Base-by-base conservation (phyloP, 1,140 invertebrate genomes). In the Ostrea edulis region DNA sequence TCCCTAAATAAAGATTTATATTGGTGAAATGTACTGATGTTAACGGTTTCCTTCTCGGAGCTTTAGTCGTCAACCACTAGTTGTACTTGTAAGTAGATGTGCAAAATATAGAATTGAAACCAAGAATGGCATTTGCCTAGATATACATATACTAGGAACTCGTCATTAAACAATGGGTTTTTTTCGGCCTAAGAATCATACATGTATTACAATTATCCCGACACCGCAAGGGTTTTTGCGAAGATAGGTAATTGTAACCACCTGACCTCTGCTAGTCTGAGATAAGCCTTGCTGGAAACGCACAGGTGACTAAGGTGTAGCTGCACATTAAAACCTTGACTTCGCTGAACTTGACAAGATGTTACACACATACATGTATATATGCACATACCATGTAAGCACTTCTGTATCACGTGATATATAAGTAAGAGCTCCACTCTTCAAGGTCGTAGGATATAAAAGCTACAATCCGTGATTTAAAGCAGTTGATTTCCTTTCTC, bases 241-340 rank as follows among this genome's bases (percentile, higher is more conserved):
- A 14, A 58, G 4, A 9, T 9, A 55, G 54, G 20, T 58, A 20
- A 20, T 14, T 17, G n/a, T 20, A 0, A 17, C 55, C 68, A 35
- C 68, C 7, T 77, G 68, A 77, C 68, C 68, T 77, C 12, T 25
- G 29, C 12, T 11, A 25, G 55, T 4, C 55, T 29, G 12, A 29
- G 29, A 77, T 25, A 77, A 77, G 68, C 68, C 68, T 35, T 77
- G 55, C 2, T 62, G 25, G 68, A 77, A 77, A 77, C 29, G 25
- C 35, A 77, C 68, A 77, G 68, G 25, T 77, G 68, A 9, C 68
- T 35, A 14, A 25, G 68, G 68, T 29, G 68, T 77, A 77, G 12
- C 14, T 77, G 29, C 68, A 35, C 8, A 17, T 35, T 29, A 29
- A 35, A 29, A 77, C 25, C 68, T 71, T 77, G 68, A 77, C 29